Conservation (phyloP, 2,888 invertebrate genomes). For the Tortricodes alternella region DNA sequence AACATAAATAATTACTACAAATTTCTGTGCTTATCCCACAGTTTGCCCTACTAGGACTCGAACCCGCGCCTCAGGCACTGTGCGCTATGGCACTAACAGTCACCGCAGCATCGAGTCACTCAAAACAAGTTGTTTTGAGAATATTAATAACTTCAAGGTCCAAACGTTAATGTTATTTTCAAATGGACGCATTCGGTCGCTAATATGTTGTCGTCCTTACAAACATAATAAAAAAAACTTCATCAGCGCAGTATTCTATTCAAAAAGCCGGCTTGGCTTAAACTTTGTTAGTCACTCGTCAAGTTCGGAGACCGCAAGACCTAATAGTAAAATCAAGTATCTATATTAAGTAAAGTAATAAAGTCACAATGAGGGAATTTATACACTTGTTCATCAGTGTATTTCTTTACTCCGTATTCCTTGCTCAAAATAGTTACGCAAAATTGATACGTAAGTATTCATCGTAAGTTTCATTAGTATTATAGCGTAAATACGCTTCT, state of each 20-base stretch:
- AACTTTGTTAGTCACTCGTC: slow-evolving; percentile 4
- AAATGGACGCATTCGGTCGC: background rate
- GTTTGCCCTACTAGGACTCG: no score
- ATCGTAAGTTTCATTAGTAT: no score
- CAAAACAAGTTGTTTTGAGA: no score
- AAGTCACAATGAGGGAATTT: background rate
- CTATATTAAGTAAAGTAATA: background rate
- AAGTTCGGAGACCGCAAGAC: background rate
- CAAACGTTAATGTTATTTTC: background rate
- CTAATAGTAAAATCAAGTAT: background rate
- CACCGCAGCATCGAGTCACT: no score
- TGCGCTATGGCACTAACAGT: no score
- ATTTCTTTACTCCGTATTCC: slow-evolving; percentile 21
- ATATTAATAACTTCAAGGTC: background rate
- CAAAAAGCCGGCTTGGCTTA: background rate
- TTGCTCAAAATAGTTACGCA: slow-evolving; percentile 48
- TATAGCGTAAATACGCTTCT: no score
- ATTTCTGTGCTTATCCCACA: no score
- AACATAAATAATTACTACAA: no score
- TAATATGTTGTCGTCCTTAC: background rate
- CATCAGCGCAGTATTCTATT: background rate
- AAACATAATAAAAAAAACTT: background rate
- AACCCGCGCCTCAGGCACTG: no score
- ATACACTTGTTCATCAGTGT: background rate
- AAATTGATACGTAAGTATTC: slow-evolving; percentile 64